Evolutionary conservation across 2,888 invertebrate genomes (phyloP).

Genomic region (Agonum fuliginosum): DNA sequence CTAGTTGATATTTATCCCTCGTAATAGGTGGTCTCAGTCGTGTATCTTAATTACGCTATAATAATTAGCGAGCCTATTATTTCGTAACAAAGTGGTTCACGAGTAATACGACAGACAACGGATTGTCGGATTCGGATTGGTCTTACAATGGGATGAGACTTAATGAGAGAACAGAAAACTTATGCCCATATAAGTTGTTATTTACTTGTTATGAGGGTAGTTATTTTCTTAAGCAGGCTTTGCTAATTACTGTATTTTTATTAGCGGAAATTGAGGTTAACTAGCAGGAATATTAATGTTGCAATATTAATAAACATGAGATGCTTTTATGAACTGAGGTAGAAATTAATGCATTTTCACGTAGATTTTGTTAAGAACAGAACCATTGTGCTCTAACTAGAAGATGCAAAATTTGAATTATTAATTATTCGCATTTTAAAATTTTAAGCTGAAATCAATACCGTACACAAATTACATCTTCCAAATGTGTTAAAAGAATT

Average conservation of each 20-base stretch:
- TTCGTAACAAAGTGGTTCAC: slow-evolving; percentile 49
- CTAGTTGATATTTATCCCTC: slow-evolving; percentile 27
- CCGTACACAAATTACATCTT: too few species aligned
- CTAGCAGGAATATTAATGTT: not conserved
- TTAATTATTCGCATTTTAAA: too few species aligned
- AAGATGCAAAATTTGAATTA: too few species aligned
- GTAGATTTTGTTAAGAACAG: too few species aligned
- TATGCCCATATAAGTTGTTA: slow-evolving; percentile 2
- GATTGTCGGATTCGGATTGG: not conserved
- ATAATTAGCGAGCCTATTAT: slow-evolving; percentile 47
- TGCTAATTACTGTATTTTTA: not conserved
- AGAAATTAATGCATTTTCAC: not conserved
- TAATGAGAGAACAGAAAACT: slow-evolving; percentile 15
- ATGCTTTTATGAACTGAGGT: too few species aligned
- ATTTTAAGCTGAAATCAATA: too few species aligned
- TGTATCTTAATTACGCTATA: slow-evolving; percentile 42
- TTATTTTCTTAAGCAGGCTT: slow-evolving; percentile 3
- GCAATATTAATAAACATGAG: too few species aligned
- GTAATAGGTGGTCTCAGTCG: slow-evolving; percentile 33
- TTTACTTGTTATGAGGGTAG: slow-evolving; percentile 15
- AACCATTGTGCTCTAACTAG: too few species aligned
- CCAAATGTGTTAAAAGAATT: too few species aligned
- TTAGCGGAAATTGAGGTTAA: too few species aligned
- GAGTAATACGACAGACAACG: not conserved
- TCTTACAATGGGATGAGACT: not conserved